Conservation (phyloP, 2,888 invertebrate genomes). For the Iphiclides podalirius region DNA sequence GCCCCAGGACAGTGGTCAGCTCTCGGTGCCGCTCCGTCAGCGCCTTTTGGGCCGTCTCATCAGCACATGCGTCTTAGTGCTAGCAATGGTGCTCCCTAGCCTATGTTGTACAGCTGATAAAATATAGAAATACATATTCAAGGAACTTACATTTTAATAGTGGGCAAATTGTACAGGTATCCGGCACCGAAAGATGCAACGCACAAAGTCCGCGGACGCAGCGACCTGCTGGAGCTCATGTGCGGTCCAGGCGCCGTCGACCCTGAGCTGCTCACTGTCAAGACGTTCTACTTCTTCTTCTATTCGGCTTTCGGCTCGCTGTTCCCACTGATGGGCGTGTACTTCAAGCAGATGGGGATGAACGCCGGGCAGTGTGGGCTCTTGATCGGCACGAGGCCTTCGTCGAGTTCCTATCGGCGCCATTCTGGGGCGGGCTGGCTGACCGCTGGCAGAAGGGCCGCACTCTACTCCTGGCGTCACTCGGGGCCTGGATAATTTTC, state of each 20-base stretch:
- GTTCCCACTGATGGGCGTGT: constrained; percentile 98
- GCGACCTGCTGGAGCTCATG: constrained; percentile 90
- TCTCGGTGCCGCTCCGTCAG: too few relatives aligned
- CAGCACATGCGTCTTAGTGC: too few relatives aligned
- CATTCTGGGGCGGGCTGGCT: constrained; percentile 98
- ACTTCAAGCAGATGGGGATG: constrained; percentile 99
- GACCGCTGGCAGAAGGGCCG: constrained; percentile 94
- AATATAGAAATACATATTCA: too few relatives aligned
- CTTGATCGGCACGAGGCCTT: constrained; percentile 97
- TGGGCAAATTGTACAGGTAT: too few relatives aligned
- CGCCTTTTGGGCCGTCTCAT: too few relatives aligned
- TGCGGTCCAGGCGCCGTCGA: constrained; percentile 90
- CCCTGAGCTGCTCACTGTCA: constrained; percentile 95
- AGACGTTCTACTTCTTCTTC: constrained; percentile 99
- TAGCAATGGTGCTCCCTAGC: too few relatives aligned
- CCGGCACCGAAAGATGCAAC: constrained; percentile 93
- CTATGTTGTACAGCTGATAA: too few relatives aligned
- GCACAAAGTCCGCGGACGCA: constrained; percentile 92
- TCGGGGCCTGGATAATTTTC: constrained; percentile 97
- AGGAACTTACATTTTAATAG: too few relatives aligned
- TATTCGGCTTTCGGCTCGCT: constrained; percentile 99
- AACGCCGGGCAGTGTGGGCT: constrained; percentile 97
- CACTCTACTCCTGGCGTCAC: constrained; percentile 91
- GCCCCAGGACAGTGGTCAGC: too few relatives aligned
- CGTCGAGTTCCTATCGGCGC: constrained; percentile 97